A percentile compares a stretch with the other conserved stretches of the same genome.
Evolutionary conservation across 1,140 invertebrate species (phyloP).

Genomic region (Drosophila willistoni): DNA sequence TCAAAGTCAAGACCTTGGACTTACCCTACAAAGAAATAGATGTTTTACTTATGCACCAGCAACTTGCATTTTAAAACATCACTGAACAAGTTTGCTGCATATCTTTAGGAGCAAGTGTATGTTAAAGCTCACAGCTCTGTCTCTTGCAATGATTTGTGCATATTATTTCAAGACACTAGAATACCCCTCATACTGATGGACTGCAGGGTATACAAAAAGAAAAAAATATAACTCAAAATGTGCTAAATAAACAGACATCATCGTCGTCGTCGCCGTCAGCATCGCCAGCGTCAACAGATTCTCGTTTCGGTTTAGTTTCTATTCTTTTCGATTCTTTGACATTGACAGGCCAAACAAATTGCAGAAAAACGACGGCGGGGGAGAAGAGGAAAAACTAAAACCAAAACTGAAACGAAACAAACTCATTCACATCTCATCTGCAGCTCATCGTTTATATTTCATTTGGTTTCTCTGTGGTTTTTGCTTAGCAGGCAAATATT

Average conservation of each 20-base stretch:
- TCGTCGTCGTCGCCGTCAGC: constrained; percentile 17
- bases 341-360: constrained; percentile 63
- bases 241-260: constrained; percentile 52
- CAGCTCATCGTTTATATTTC: neutral
- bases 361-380: constrained; percentile 23
- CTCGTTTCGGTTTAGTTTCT: constrained; percentile 7
- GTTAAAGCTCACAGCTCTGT: no score
- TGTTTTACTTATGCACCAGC: neutral
- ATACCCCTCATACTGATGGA: neutral
- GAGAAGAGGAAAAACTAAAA: neutral
- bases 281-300: constrained; percentile 14
- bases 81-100: no score
- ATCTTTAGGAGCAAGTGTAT: neutral
- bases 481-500: constrained; percentile 29
- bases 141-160: no score
- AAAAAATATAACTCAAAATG: constrained; percentile 20
- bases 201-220: neutral
- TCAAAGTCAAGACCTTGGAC: neutral
- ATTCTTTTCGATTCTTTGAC: constrained; percentile 27
- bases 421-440: constrained; percentile 8
- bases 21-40: neutral
- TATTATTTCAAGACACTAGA: no score
- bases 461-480: constrained; percentile 26
- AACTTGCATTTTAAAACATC: neutral
- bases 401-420: constrained; percentile 2